Evolutionary conservation across 2,113 vertebrate species (phyloP).

Genomic region (Osmerus eperlanus): DNA sequence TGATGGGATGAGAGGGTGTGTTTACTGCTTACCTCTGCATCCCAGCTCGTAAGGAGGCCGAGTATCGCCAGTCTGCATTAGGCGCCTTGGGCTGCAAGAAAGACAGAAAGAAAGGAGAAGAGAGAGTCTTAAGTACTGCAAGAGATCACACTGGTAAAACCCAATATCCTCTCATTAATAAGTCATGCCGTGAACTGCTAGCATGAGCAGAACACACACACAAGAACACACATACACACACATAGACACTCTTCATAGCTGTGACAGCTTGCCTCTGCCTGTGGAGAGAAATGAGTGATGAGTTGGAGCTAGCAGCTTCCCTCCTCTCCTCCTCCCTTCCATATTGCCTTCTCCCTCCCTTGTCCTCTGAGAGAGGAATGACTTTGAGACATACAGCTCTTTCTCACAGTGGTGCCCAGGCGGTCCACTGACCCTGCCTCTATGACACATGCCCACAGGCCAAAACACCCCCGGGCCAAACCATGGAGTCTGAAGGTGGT

Average conservation of each 20-base stretch:
- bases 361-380: constrained; percentile 23
- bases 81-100: constrained; percentile 87
- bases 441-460: constrained; percentile 11
- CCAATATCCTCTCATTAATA: constrained; percentile 60
- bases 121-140: constrained; percentile 55
- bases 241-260: constrained; percentile 16
- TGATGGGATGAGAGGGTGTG: background rate
- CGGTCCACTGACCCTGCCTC: constrained; percentile 1
- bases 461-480: constrained; percentile 3
- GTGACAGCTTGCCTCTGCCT: constrained; percentile 35
- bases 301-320: constrained; percentile 23
- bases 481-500: background rate
- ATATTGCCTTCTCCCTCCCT: background rate
- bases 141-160: constrained; percentile 32
- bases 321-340: constrained; percentile 12
- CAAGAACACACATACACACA: constrained; percentile 13
- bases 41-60: constrained; percentile 93
- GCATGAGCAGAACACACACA: constrained; percentile 17
- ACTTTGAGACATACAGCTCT: constrained; percentile 28
- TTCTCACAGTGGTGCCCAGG: constrained; percentile 7
- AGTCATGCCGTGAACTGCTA: constrained; percentile 42
- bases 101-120: constrained; percentile 68
- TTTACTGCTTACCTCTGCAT: constrained; percentile 86
- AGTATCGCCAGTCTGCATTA: constrained; percentile 94
- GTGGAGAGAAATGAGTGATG: constrained; percentile 41